Evolutionary conservation across 2,888 invertebrate genomes (phyloP).

Genomic region (Lepidocyrtinus sp.): DNA sequence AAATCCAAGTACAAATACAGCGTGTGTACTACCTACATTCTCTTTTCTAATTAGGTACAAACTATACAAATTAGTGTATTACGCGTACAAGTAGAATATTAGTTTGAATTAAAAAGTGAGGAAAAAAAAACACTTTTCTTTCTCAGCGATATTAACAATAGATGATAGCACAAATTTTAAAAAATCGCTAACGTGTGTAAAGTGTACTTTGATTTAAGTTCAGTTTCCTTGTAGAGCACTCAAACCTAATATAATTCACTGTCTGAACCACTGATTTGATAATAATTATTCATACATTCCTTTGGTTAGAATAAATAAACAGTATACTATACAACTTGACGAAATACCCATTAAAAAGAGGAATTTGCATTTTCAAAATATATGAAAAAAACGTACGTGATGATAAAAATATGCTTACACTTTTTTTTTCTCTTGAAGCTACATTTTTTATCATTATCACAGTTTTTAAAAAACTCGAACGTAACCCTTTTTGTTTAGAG

Average conservation of each 20-base stretch:
- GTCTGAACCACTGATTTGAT: slow-evolving; percentile 52
- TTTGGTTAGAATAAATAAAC: background rate
- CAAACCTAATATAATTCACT: slow-evolving; percentile 34
- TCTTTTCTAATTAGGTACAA: background rate
- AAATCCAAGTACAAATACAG: background rate
- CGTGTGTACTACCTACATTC: too few species aligned
- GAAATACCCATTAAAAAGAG: background rate
- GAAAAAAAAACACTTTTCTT: background rate
- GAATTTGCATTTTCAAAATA: background rate
- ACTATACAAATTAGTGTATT: background rate
- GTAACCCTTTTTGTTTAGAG: slow-evolving; percentile 21
- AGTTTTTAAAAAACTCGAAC: background rate
- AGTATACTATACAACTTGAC: background rate
- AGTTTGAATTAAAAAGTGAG: background rate
- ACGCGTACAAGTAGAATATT: too few species aligned
- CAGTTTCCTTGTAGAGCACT: background rate
- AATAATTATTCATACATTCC: slow-evolving; percentile 37
- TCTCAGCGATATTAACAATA: background rate
- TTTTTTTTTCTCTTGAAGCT: background rate
- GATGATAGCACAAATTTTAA: background rate
- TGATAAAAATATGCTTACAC: background rate
- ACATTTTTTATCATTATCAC: background rate
- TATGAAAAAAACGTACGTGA: background rate
- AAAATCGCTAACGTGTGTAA: too few species aligned
- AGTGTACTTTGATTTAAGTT: too few species aligned